A percentile compares a stretch with the other conserved stretches of the same genome.
Evolutionary conservation across 2,797 vertebrate genomes (phyloP).

Genomic region (Oceanodroma leucorhoa): DNA sequence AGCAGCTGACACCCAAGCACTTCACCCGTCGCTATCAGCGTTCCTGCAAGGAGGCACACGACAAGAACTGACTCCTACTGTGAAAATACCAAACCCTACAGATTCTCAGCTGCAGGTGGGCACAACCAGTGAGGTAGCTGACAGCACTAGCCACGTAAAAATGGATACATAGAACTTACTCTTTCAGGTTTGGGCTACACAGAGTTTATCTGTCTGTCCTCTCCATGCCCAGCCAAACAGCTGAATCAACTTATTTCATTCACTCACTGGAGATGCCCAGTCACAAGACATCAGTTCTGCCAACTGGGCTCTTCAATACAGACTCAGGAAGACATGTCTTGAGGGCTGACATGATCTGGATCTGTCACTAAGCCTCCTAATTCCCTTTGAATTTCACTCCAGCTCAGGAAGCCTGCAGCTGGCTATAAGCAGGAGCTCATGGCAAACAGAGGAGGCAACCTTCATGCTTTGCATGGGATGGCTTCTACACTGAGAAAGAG

Average conservation of each 20-base stretch:
- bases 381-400: neutral
- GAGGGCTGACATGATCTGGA: neutral
- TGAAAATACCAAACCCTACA: neutral
- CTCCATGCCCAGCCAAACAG: neutral
- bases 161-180: neutral
- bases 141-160: neutral
- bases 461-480: neutral
- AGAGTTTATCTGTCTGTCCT: neutral
- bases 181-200: neutral
- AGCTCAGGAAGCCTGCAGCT: neutral
- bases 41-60: neutral
- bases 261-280: neutral
- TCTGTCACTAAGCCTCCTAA: neutral
- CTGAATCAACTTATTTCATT: neutral
- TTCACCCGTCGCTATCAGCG: fast-evolving
- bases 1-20: neutral
- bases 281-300: neutral
- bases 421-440: neutral
- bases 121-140: neutral
- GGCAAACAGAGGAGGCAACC: neutral
- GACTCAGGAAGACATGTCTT: neutral
- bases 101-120: neutral
- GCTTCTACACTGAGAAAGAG: neutral
- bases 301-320: neutral
- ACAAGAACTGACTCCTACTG: neutral